Evolutionary conservation across 2,888 invertebrate genomes (phyloP), one percentile per base, ranked within the genome.

Genomic region (Epinotia demarniana): DNA sequence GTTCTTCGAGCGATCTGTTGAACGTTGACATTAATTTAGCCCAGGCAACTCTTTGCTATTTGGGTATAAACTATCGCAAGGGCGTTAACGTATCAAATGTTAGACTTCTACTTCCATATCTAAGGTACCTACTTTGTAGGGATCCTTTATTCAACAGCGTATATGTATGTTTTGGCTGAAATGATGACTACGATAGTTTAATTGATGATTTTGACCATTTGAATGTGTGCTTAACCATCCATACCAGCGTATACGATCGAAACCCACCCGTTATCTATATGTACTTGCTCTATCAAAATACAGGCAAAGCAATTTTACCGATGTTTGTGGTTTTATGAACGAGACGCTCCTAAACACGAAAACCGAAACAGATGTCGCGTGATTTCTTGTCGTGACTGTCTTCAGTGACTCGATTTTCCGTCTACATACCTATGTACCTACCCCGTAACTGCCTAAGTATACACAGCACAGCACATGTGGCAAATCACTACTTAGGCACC

Each of bases 341-440:
- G 39, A 39, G 39, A 39, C 9, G 39, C 39, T 39, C 39, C 39
- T 39, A 9, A 39, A 39, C 39, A 39, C 9, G 4, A 46, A 66
- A 53, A 27, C 13, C 66, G 23, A 16, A 53, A 66, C 66, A 27
- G 64, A 23, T n/a, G n/a, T 66, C 66, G 66, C 66, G 66, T 66
- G 53, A 53, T 2, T 53, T 49, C 16, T 66, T 66, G 53, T 66
- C 49, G 49, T 66, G 49, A 53, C 27, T 18, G 49, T 27, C 16
- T 66, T 62, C 19, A 62, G 39, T 62, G 43, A 43, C 18, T 43
- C 18, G 62, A 43, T 62, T 43, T 43, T 18, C 43, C 19, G 12
- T 39, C 12, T 43, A 27, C 23, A 27, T 57, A 23, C 23, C 9
- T 19, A n/a, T n/a, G n/a, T n/a, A 19, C 19, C 19, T n/a, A 43